Evolutionary conservation across 2,888 invertebrate genomes (phyloP), one percentile per base, ranked within the genome.

Genomic region (Notodonta ziczac): DNA sequence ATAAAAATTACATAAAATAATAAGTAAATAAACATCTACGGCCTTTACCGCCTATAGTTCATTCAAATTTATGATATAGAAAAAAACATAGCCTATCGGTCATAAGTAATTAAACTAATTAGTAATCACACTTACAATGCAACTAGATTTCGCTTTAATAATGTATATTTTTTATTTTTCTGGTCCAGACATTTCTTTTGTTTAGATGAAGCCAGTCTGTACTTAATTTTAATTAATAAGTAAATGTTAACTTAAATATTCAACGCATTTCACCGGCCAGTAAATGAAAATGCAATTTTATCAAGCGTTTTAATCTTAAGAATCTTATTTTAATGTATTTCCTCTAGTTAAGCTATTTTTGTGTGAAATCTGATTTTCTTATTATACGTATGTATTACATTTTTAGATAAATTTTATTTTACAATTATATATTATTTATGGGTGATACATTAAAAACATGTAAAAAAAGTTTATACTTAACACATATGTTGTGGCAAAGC

Each of bases 211-310:
- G 14, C 14, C 54, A 54, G 39, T 56, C 56, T 60, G 52, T 65
- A 61, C 53, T 53, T 56, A 60, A 60, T 55, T 48, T 42, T 58
- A 57, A 62, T 56, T 54, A 61, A 58, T 46, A 51, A 57, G 61
- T 65, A 69, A 51, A 63, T 42, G 58, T 56, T 52, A 60, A 56
- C 55, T 54, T 57, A 70, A 64, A 67, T 68, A 69, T 62, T 65
- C 60, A 70, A 66, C 76, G 89, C 87, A 88, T 88, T 89, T 88
- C 78, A 73, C 78, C 81, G 89, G 89, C 89, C 89, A 89, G 89
- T 88, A 87, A 82, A 73, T 67, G 62, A 72, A 74, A 80, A 81
- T 80, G 80, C 78, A 78, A 77, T 57, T 73, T 74, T 70, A 72
- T 62, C 5, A 56, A 51, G 57, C 60, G 60, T 61, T 58, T 50